Evolutionary conservation across 2,797 vertebrate species (phyloP).

Genomic region (Falco concolor): DNA sequence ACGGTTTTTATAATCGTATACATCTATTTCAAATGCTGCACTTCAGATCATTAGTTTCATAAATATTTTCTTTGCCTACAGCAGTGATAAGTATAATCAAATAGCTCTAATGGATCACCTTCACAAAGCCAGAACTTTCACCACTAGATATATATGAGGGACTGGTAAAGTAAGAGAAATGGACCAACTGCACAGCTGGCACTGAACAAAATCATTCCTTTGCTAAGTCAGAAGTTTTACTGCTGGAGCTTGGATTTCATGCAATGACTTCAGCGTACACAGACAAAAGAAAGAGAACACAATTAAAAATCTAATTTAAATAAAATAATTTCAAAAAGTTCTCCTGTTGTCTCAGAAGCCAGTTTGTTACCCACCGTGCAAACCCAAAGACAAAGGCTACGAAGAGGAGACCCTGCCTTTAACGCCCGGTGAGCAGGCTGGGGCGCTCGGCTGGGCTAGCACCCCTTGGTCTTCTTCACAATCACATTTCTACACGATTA

Average conservation of each 20-base stretch:
- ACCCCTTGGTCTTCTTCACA: no score
- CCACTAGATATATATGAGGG: background rate
- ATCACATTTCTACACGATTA: no score
- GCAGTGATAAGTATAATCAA: background rate
- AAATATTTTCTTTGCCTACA: constrained; percentile 1
- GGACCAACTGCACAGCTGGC: background rate
- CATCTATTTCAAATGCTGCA: background rate
- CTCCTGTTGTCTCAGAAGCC: background rate
- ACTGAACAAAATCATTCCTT: background rate
- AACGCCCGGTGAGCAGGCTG: no score
- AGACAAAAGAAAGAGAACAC: background rate
- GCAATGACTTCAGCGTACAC: background rate
- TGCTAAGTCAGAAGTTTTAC: background rate
- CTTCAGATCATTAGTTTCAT: background rate
- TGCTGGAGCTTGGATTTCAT: background rate
- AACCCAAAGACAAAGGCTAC: no score
- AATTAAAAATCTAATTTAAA: background rate
- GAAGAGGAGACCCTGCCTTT: no score
- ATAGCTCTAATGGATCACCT: background rate
- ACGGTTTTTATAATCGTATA: background rate
- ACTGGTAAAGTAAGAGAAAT: background rate
- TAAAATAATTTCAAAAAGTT: background rate
- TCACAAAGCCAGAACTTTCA: background rate
- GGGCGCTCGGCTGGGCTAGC: no score
- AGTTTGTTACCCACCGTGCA: no score